A percentile compares a stretch with the other conserved stretches of the same genome.
phyloP scores from a whole-genome alignment of 2,113 vertebrate species.

The Podarcis raffonei region DNA sequence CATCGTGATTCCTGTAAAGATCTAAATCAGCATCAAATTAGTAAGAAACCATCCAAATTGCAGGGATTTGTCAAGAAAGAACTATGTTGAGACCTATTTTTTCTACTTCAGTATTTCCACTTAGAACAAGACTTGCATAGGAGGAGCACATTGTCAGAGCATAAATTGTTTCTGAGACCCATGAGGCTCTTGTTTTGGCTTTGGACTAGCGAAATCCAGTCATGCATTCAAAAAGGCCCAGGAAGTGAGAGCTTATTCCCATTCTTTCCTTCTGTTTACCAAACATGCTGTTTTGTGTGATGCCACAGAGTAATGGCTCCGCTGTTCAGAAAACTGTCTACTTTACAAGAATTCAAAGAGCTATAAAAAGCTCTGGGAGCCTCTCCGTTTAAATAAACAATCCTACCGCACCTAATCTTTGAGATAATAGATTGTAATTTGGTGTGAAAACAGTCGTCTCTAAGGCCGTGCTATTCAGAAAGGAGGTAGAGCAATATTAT shows the following conservation, averaged over 20 bases:
- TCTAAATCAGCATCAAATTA: background rate
- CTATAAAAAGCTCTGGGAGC: constrained; percentile 36
- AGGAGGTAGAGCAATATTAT: background rate
- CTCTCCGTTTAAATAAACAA: constrained; percentile 28
- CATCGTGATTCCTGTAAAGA: background rate
- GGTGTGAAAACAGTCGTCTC: background rate
- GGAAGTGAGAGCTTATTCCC: constrained; percentile 36
- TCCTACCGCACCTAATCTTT: background rate
- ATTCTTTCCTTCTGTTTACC: constrained; percentile 57
- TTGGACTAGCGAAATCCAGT: constrained; percentile 31
- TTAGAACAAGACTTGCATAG: constrained; percentile 7
- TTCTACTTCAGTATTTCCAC: background rate
- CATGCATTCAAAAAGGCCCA: background rate
- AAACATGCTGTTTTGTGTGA: constrained; percentile 42
- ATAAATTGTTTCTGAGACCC: background rate
- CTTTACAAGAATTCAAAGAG: constrained; percentile 46
- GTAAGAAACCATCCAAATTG: background rate
- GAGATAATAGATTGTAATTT: background rate
- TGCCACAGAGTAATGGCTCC: constrained; percentile 34
- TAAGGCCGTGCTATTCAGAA: background rate
- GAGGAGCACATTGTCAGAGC: background rate
- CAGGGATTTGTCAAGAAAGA: background rate
- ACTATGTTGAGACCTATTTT: background rate
- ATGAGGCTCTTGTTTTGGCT: constrained; percentile 43
- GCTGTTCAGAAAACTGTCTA: constrained; percentile 35